Evolutionary conservation across 1,140 invertebrate species (phyloP), one percentile per base, ranked within the genome.

Genomic region (Leguminivora glycinivorella): DNA sequence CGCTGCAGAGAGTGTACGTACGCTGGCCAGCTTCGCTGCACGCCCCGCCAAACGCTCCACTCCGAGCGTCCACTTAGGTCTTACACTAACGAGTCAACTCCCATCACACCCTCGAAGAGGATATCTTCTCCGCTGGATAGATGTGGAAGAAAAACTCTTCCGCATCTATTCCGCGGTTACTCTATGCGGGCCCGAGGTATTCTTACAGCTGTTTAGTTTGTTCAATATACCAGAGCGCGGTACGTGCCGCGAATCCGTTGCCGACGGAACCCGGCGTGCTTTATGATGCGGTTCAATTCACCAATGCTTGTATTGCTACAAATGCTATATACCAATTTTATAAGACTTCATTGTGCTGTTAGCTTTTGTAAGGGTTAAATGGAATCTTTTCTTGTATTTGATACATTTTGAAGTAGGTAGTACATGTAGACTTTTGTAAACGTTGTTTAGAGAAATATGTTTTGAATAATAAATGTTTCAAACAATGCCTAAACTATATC

Each of bases 121-220:
- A n/a, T n/a, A n/a, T n/a, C n/a, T n/a, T n/a, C n/a, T n/a, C n/a
- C n/a, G n/a, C n/a, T n/a, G n/a, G n/a, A n/a, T n/a, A n/a, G n/a
- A n/a, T n/a, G n/a, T n/a, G n/a, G n/a, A n/a, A n/a, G n/a, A n/a
- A n/a, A n/a, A n/a, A n/a, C n/a, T n/a, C n/a, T n/a, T n/a, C n/a
- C n/a, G n/a, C n/a, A 12, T 60, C 56, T 60, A 22, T 29, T 4
- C 56, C 25, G 10, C 25, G 5, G 17, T 60, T 60, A 60, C 12
- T 60, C 56, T 60, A 70, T 83, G 75, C 73, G 75, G 71, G 76
- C 72, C 80, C 83, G 81, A 83, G 84, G 80, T 85, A 87, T 88
- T 88, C 84, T 88, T 88, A 88, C 83, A 86, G 79, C 82, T 87
- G 86, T 87, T 87, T 85, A 85, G 83, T 87, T 88, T 84, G 86